Percentiles rank a stretch among this genome's conserved stretches.
Conservation (phyloP, 2,797 vertebrate genomes). For the Orientallactaga sibirica region DNA sequence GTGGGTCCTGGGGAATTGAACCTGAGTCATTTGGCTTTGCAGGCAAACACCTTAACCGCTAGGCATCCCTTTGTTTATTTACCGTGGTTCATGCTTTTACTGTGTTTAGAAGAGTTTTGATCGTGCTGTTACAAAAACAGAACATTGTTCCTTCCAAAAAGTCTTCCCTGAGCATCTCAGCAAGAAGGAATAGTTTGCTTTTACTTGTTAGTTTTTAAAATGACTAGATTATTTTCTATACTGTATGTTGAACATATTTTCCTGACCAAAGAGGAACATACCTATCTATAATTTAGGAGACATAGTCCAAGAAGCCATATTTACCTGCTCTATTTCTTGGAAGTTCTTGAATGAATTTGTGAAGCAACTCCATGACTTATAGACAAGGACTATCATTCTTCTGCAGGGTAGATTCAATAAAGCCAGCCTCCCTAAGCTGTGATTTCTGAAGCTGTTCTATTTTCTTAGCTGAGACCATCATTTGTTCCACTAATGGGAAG, state of each 20-base stretch:
- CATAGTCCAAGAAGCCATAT: neutral
- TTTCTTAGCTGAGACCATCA: constrained; percentile 59
- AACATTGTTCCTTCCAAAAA: no score
- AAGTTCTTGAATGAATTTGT: constrained; percentile 22
- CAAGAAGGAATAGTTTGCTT: no score
- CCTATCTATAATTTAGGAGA: neutral
- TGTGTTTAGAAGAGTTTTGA: no score
- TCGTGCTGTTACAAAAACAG: no score
- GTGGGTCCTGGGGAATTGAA: no score
- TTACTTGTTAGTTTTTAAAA: no score
- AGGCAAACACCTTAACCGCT: no score
- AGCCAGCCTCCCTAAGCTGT: neutral
- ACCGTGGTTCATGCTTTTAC: no score
- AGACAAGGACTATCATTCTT: neutral
- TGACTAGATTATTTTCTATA: no score
- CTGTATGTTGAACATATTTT: no score
- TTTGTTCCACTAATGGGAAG: constrained; percentile 71
- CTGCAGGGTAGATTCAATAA: constrained; percentile 54
- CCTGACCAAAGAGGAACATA: neutral
- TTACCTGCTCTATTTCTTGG: neutral
- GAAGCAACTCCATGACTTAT: constrained; percentile 43
- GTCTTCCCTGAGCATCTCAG: no score
- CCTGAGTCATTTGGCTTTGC: no score
- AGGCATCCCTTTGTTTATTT: neutral
- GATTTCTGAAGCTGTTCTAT: constrained; percentile 48